Conservation (phyloP, 2,888 invertebrate genomes). For the Drosophila mettleri region DNA sequence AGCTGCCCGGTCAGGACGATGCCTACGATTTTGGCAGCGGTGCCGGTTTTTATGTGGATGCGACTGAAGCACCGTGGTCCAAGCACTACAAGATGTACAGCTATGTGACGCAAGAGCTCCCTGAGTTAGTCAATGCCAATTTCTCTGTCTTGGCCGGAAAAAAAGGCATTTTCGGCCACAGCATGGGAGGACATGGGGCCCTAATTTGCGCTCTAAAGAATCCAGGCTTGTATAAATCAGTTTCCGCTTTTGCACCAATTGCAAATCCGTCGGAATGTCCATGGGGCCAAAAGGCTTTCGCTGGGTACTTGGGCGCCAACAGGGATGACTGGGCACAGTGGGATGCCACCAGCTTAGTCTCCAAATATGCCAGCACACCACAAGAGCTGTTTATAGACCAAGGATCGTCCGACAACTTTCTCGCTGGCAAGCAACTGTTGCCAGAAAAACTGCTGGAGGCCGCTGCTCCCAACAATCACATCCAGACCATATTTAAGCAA, state of each 20-base stretch:
- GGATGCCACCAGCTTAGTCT: conserved; percentile 94
- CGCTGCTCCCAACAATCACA: conserved; percentile 86
- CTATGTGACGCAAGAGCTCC: conserved; percentile 95
- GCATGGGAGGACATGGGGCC: conserved; percentile 99
- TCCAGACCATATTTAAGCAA: conserved; percentile 89
- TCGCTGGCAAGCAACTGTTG: conserved; percentile 90
- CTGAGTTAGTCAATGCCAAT: conserved; percentile 90
- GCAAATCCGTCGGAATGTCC: conserved; percentile 93
- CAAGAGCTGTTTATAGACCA: conserved; percentile 94
- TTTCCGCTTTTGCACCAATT: conserved; percentile 98
- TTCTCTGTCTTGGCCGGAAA: conserved; percentile 88
- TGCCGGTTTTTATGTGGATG: conserved; percentile 98
- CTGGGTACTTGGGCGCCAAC: conserved; percentile 91
- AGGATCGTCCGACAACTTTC: conserved; percentile 94
- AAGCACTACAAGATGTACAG: conserved; percentile 97
- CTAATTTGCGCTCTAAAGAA: conserved; percentile 95
- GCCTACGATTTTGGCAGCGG: conserved; percentile 97
- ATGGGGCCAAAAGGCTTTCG: conserved; percentile 95
- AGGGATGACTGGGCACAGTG: conserved; percentile 90
- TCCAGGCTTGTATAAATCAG: conserved; percentile 93
- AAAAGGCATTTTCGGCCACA: conserved; percentile 93
- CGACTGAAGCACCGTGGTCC: conserved; percentile 95
- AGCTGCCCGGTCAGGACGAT: conserved; percentile 96
- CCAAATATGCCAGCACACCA: conserved; percentile 93
- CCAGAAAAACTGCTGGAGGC: conserved; percentile 91